Percentiles rank a stretch among this genome's conserved stretches.
phyloP scores from a whole-genome alignment of 2,797 vertebrate species.

The Cuculus canorus region DNA sequence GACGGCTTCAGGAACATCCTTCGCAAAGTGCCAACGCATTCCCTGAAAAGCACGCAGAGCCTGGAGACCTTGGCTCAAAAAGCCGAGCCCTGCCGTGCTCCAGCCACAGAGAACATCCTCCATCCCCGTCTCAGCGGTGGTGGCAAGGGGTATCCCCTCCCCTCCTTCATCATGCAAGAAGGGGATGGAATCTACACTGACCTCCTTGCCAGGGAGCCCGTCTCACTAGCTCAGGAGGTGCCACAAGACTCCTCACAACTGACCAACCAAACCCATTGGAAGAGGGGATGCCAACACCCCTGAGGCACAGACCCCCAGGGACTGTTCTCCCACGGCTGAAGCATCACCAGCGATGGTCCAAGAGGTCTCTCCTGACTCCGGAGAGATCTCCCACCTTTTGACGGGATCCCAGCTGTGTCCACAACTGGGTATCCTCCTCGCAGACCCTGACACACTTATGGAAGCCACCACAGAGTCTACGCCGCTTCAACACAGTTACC shows the following conservation, averaged over 20 bases:
- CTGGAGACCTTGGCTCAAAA: not conserved
- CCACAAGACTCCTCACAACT: not conserved
- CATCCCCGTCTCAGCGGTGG: not conserved
- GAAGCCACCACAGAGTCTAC: not conserved
- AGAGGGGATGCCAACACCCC: not conserved
- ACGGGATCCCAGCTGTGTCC: not conserved
- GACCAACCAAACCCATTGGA: not conserved
- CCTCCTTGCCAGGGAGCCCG: not conserved
- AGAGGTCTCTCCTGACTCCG: not conserved
- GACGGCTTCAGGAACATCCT: not conserved
- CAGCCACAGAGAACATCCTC: not conserved
- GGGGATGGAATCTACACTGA: not conserved
- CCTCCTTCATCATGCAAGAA: not conserved
- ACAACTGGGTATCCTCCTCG: not conserved
- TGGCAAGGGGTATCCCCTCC: not conserved
- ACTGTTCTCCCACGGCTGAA: not conserved
- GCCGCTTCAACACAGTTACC: not conserved
- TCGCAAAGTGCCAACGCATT: not conserved
- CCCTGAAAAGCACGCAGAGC: not conserved
- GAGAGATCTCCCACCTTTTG: not conserved
- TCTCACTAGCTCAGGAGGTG: not conserved
- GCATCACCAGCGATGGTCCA: not conserved
- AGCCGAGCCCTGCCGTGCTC: not conserved
- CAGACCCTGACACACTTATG: not conserved
- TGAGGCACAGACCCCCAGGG: fast-evolving